Evolutionary conservation across 2,888 invertebrate genomes (phyloP).

Genomic region (Rugalucina vietnamica): DNA sequence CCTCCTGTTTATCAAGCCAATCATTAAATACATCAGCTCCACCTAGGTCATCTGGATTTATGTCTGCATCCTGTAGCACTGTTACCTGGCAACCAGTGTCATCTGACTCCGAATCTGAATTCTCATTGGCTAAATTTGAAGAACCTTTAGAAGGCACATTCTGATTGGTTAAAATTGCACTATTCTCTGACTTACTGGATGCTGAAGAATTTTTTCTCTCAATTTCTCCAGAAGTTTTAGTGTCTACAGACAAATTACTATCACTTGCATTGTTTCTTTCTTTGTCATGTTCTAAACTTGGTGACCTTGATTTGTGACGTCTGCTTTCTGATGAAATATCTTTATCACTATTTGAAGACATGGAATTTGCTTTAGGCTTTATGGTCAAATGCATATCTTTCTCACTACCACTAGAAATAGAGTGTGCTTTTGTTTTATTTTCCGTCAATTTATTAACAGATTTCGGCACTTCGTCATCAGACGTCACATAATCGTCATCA

Average conservation of each 20-base stretch:
- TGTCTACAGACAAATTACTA: slow-evolving; percentile 1
- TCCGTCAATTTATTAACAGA: not conserved
- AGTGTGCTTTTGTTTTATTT: slow-evolving; percentile 29
- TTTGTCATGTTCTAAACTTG: not conserved
- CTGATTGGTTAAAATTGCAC: slow-evolving; percentile 3
- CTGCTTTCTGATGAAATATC: not conserved
- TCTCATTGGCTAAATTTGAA: slow-evolving; percentile 24
- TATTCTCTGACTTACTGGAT: slow-evolving; percentile 6
- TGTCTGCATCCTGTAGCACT: slow-evolving; percentile 65
- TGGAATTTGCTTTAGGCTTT: not conserved
- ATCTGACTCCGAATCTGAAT: slow-evolving; percentile 59
- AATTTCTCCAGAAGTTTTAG: not conserved
- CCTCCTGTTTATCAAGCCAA: slow-evolving; percentile 76
- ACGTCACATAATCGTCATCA: slow-evolving; percentile 55
- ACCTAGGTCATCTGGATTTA: slow-evolving; percentile 68
- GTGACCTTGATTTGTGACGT: not conserved
- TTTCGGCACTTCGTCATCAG: slow-evolving; percentile 52
- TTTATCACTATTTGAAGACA: slow-evolving; percentile 37
- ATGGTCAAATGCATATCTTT: not conserved
- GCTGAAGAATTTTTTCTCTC: not conserved
- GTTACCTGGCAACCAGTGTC: slow-evolving; percentile 40
- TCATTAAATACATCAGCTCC: slow-evolving; percentile 67
- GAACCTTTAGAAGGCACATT: slow-evolving; percentile 1
- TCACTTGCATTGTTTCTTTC: not conserved
- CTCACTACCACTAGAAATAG: slow-evolving; percentile 26